Evolutionary conservation across 2,113 vertebrate species (phyloP).

Genomic region (Butorides virescens): DNA sequence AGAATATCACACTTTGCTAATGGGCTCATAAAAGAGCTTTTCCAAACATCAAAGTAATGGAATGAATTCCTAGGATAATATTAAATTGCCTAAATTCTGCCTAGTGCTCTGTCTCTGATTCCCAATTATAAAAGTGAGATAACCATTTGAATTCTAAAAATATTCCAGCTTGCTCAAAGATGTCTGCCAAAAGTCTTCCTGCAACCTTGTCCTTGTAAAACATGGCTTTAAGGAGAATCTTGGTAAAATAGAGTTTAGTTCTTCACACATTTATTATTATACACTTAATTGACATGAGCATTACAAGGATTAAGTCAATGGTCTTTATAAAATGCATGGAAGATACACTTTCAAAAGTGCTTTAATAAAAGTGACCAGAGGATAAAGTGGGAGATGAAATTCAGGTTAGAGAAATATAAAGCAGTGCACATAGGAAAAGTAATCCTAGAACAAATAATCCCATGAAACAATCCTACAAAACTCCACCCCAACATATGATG

Average conservation of each 20-base stretch:
- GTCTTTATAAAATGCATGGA: background rate
- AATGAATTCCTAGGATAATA: background rate
- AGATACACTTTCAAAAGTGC: background rate
- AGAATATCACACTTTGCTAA: constrained; percentile 9
- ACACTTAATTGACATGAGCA: background rate
- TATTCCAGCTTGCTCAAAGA: background rate
- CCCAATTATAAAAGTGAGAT: background rate
- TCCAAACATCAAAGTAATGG: constrained; percentile 6
- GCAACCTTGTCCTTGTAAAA: background rate
- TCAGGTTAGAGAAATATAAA: background rate
- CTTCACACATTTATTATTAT: background rate
- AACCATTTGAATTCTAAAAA: background rate
- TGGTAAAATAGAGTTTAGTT: background rate
- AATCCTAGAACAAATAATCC: background rate
- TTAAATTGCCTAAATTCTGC: background rate
- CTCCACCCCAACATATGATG: background rate
- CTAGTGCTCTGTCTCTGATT: background rate
- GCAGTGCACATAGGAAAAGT: background rate
- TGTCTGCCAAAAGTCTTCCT: background rate
- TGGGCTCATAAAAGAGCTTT: background rate
- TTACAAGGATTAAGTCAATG: background rate
- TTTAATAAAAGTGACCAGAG: background rate
- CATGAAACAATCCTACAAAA: background rate
- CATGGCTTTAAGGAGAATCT: background rate
- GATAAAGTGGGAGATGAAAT: background rate